Evolutionary conservation across 2,888 invertebrate species (phyloP).

Genomic region (Drosophila formosana): DNA sequence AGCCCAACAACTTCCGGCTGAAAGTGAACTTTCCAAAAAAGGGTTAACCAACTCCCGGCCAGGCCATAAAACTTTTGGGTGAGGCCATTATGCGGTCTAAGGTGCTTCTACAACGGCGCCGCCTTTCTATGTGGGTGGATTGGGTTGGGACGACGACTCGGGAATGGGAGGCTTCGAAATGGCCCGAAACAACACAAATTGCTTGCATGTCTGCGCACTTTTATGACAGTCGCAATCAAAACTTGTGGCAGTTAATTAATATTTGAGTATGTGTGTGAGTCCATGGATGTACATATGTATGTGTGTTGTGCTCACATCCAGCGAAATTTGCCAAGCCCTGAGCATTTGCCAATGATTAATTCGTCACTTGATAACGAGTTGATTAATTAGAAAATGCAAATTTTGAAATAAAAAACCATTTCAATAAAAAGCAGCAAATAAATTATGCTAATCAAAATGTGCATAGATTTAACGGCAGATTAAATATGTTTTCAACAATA

Average conservation of each 20-base stretch:
- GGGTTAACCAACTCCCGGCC: slow-evolving; percentile 72
- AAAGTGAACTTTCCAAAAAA: slow-evolving; percentile 72
- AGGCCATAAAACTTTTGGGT: slow-evolving; percentile 71
- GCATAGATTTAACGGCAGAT: neutral
- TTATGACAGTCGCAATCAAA: slow-evolving; percentile 65
- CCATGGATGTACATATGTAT: neutral
- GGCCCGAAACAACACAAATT: slow-evolving; percentile 56
- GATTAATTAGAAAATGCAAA: slow-evolving; percentile 51
- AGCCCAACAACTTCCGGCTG: slow-evolving; percentile 72
- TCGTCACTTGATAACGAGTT: slow-evolving; percentile 47
- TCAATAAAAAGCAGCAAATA: neutral
- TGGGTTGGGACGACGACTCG: neutral
- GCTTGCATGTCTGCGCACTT: slow-evolving; percentile 73
- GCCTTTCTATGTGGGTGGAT: slow-evolving; percentile 23
- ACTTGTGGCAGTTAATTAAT: slow-evolving; percentile 69
- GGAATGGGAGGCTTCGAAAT: slow-evolving; percentile 2
- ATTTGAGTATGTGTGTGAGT: slow-evolving; percentile 21
- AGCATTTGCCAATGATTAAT: slow-evolving; percentile 54
- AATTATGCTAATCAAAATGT: slow-evolving; percentile 10
- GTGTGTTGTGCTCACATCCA: slow-evolving; percentile 36
- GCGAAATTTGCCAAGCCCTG: slow-evolving; percentile 46
- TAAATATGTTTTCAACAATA: neutral
- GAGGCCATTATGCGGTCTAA: slow-evolving; percentile 46
- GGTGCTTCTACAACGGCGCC: neutral
- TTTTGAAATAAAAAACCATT: slow-evolving; percentile 8